Evolutionary conservation across 2,888 invertebrate genomes (phyloP).

Genomic region (Petrolisthes manimaculis): DNA sequence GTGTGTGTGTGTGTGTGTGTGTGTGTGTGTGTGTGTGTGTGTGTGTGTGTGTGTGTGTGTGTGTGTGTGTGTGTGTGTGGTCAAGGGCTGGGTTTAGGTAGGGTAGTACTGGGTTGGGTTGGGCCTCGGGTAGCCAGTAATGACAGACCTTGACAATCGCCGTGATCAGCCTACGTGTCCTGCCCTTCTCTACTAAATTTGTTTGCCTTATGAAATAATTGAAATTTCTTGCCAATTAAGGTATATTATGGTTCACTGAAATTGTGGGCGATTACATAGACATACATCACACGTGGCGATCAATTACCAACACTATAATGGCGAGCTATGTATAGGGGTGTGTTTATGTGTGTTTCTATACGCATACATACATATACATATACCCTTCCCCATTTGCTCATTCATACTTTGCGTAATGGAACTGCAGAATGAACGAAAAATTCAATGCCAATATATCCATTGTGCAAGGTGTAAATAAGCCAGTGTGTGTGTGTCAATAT

Average conservation of each 20-base stretch:
- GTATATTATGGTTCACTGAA: constrained; percentile 11
- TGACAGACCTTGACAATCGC: constrained; percentile 14
- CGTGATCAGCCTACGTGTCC: constrained; percentile 7
- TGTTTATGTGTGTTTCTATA: not conserved
- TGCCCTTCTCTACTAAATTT: constrained; percentile 6
- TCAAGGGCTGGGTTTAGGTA: not conserved
- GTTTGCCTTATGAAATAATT: constrained; percentile 7
- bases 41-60: not conserved
- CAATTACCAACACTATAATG: not conserved
- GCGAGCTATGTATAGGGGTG: not conserved
- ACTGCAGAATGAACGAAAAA: not conserved
- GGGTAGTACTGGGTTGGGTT: not conserved
- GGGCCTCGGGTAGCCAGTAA: not conserved
- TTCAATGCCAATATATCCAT: too few relatives aligned
- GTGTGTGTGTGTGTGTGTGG: not conserved
- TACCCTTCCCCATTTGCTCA: not conserved
- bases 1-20: not conserved
- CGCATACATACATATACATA: not conserved
- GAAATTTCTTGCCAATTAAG: constrained; percentile 18
- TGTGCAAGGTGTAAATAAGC: too few relatives aligned
- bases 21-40: not conserved
- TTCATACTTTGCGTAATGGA: not conserved
- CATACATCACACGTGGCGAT: not conserved
- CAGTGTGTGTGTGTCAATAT: too few relatives aligned
- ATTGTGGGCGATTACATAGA: constrained; percentile 1